These are phyloP conservation scores for Cetoscarus ocellatus DNA, from an alignment of 2,797 vertebrate genomes.

Conservation along the genomic window DNA sequence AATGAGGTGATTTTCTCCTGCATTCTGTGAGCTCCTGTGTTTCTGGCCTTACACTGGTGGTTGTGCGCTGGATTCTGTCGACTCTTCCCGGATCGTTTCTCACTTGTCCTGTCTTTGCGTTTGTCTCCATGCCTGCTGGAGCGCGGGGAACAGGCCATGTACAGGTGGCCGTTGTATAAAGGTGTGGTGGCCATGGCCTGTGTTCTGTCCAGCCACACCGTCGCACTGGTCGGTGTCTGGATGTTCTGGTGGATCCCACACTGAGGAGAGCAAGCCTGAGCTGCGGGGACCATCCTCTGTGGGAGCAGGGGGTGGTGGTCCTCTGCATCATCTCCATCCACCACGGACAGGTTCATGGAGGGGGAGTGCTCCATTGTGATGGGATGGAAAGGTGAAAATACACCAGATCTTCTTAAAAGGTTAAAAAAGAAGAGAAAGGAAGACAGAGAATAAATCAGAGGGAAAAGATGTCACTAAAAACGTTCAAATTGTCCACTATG, in stretches of 20 bases:
- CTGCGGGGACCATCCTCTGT: conserved; percentile 43
- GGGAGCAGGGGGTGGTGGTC: conserved; percentile 75
- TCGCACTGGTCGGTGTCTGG: conserved; percentile 37
- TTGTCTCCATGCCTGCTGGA: conserved; percentile 59
- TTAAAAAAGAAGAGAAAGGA: background rate
- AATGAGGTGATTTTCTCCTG: conserved; percentile 89
- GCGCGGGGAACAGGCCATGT: conserved; percentile 58
- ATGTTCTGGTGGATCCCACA: conserved; percentile 74
- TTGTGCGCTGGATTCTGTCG: conserved; percentile 46
- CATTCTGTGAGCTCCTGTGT: conserved; percentile 76
- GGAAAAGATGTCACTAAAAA: background rate
- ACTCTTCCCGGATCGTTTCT: conserved; percentile 52
- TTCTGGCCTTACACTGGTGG: conserved; percentile 70
- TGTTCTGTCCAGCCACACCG: conserved; percentile 75
- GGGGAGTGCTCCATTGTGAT: conserved; percentile 72
- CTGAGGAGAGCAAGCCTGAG: conserved; percentile 65
- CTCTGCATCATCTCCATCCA: conserved; percentile 70
- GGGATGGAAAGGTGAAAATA: conserved; percentile 2
- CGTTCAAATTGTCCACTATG: background rate
- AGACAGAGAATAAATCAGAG: conserved; percentile 15
- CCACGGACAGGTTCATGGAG: conserved; percentile 70
- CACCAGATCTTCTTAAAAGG: conserved; percentile 28
- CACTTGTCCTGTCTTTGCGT: conserved; percentile 67
- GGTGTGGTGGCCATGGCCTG: conserved; percentile 72
- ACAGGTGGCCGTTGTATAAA: conserved; percentile 78